Evolutionary conservation across 2,888 invertebrate genomes (phyloP).

Genomic region (Oscheius sp.): DNA sequence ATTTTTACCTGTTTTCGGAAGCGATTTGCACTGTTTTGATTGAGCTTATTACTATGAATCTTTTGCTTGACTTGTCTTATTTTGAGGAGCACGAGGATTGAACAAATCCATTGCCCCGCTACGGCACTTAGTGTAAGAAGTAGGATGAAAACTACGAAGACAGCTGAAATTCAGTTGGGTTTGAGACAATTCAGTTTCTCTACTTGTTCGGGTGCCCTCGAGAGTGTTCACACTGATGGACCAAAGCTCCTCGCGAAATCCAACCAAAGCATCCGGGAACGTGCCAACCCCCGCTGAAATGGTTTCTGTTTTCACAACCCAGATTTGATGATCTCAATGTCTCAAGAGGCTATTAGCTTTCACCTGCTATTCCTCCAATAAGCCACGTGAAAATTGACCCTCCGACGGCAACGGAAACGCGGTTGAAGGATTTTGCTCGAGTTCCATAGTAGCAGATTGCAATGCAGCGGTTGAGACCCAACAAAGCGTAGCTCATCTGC

Average conservation of each 20-base stretch:
- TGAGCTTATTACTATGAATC: conserved; percentile 64
- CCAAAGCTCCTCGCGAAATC: conserved; percentile 59
- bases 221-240: conserved; percentile 52
- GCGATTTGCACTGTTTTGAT: conserved; percentile 66
- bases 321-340: not conserved
- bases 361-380: conserved; percentile 45
- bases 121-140: conserved; percentile 51
- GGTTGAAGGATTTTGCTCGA: conserved; percentile 59
- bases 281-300: conserved; percentile 60
- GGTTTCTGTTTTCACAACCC: not conserved
- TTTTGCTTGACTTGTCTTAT: conserved; percentile 65
- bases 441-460: conserved; percentile 69
- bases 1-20: conserved; percentile 64
- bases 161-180: conserved; percentile 35
- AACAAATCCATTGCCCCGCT: conserved; percentile 59
- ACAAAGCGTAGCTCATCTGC: conserved; percentile 54
- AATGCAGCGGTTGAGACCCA: conserved; percentile 62
- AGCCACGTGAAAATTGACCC: conserved; percentile 64
- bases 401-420: conserved; percentile 61
- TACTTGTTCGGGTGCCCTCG: conserved; percentile 17
- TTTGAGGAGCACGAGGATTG: conserved; percentile 62
- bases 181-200: not conserved
- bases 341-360: conserved; percentile 21
- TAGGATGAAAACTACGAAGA: conserved; percentile 49
- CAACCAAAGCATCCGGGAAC: conserved; percentile 56